Evolutionary conservation across 2,113 vertebrate genomes (phyloP).

Genomic region (Psilopogon haemacephalus): DNA sequence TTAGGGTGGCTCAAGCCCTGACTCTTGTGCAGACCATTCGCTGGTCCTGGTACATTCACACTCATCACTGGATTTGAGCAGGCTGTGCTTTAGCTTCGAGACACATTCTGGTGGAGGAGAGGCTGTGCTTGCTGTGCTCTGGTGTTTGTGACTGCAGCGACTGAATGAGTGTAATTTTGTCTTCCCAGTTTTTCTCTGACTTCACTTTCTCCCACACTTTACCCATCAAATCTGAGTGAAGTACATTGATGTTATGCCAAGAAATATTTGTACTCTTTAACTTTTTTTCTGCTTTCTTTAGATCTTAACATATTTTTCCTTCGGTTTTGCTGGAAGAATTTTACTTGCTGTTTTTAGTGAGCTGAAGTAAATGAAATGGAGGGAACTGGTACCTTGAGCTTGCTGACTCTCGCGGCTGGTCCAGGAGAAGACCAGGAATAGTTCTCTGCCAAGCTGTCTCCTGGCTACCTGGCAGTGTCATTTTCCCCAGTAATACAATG

Average conservation of each 20-base stretch:
- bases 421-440: background rate
- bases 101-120: background rate
- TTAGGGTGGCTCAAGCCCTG: background rate
- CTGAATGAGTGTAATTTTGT: slow-evolving; percentile 10
- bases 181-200: background rate
- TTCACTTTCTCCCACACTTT: slow-evolving; percentile 44
- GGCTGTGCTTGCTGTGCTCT: background rate
- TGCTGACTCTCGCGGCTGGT: background rate
- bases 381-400: slow-evolving; percentile 3
- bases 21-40: background rate
- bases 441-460: slow-evolving; percentile 30
- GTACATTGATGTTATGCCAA: slow-evolving; percentile 24
- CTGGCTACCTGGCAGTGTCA: background rate
- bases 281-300: slow-evolving; percentile 38
- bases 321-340: slow-evolving; percentile 10
- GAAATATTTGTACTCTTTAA: slow-evolving; percentile 41
- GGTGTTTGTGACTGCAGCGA: background rate
- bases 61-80: background rate
- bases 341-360: background rate
- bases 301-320: background rate
- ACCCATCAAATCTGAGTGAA: slow-evolving; percentile 30
- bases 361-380: background rate
- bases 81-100: accelerated
- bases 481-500: background rate
- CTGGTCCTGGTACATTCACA: background rate